phyloP scores from a whole-genome alignment of 2,888 invertebrate species.

The Conistra vaccinii region DNA sequence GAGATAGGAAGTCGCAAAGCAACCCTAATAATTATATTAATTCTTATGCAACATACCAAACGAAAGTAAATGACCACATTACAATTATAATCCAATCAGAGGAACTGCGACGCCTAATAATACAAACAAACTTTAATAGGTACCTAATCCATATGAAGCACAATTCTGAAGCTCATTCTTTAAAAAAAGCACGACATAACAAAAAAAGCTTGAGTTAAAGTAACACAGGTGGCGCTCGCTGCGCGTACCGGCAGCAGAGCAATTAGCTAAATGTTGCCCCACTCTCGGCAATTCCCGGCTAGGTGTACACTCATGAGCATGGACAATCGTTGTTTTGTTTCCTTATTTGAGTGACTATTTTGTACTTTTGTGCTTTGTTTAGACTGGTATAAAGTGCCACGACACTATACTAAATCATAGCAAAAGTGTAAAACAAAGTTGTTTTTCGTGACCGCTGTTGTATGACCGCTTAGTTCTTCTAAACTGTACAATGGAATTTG shows the following conservation, averaged over 20 bases:
- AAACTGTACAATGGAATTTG: too few species aligned
- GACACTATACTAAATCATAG: background rate
- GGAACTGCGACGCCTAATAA: too few species aligned
- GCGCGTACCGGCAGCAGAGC: conserved; percentile 58
- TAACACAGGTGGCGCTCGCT: conserved; percentile 55
- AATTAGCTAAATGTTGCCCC: conserved; percentile 70
- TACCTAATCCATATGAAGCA: background rate
- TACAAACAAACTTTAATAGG: background rate
- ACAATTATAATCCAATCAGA: too few species aligned
- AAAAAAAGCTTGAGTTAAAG: conserved; percentile 39
- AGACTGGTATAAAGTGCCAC: conserved; percentile 10
- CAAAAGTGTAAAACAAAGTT: background rate
- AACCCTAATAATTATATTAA: too few species aligned
- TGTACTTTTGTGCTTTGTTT: conserved; percentile 7
- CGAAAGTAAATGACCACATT: too few species aligned
- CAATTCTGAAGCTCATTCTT: background rate
- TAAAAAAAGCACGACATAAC: conserved; percentile 27
- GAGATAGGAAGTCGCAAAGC: too few species aligned
- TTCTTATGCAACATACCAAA: too few species aligned
- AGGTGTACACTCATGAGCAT: conserved; percentile 45
- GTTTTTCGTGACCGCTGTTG: background rate
- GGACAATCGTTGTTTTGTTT: conserved; percentile 54
- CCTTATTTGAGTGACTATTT: conserved; percentile 39
- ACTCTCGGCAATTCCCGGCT: conserved; percentile 51
- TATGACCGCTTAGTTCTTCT: background rate